phyloP scores from a whole-genome alignment of 1,140 invertebrate species.

The Aphaenogaster floridana region DNA sequence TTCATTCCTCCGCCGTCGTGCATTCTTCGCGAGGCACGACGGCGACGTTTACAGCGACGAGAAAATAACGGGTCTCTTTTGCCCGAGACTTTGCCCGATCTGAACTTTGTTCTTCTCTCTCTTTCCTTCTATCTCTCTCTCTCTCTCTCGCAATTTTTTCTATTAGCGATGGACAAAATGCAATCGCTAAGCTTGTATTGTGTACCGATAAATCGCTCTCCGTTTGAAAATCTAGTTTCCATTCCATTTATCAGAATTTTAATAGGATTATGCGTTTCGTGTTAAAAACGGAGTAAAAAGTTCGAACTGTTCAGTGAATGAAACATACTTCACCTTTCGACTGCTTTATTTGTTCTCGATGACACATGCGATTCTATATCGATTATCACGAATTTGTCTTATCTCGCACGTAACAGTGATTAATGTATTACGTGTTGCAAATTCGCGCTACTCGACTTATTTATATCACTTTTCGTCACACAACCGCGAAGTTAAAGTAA shows the following conservation, averaged over 20 bases:
- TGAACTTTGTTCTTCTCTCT: neutral
- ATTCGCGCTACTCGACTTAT: neutral
- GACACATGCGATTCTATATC: neutral
- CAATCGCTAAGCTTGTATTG: neutral
- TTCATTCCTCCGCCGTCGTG: slow-evolving; percentile 32
- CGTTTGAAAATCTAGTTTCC: neutral
- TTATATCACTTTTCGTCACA: neutral
- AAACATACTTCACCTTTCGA: neutral
- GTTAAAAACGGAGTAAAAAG: neutral
- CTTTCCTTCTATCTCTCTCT: neutral
- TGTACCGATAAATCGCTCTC: neutral
- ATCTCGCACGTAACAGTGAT: slow-evolving; percentile 21
- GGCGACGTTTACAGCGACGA: slow-evolving; percentile 1
- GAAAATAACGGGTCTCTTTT: slow-evolving; percentile 3
- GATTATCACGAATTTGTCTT: slow-evolving; percentile 8
- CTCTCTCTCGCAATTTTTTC: neutral
- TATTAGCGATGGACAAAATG: neutral
- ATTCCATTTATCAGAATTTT: neutral
- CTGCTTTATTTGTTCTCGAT: neutral
- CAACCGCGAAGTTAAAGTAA: neutral
- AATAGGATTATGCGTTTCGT: neutral
- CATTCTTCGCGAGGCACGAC: slow-evolving; percentile 10
- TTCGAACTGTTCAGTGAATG: neutral
- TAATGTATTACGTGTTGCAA: slow-evolving; percentile 3
- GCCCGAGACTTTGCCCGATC: neutral